Conservation (phyloP, 2,113 vertebrate genomes). For the Emydocephalus ijimae region DNA sequence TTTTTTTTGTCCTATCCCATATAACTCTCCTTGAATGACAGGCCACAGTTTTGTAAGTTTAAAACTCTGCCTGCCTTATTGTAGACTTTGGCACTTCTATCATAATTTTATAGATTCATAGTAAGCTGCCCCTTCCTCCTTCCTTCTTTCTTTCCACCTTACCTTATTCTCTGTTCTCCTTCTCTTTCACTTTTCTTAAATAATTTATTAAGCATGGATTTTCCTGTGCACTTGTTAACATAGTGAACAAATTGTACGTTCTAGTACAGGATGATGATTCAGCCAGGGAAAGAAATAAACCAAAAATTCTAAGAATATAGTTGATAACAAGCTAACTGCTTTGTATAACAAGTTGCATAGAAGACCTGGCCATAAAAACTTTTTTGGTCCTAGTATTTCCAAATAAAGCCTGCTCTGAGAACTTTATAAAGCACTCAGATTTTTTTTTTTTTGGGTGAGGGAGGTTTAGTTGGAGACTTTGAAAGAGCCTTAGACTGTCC, state of each 20-base stretch:
- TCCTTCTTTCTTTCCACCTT: neutral
- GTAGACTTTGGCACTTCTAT: neutral
- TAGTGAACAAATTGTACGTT: neutral
- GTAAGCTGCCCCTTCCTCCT: neutral
- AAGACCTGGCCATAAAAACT: neutral
- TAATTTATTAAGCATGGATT: neutral
- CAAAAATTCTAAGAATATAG: neutral
- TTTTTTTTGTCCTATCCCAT: neutral
- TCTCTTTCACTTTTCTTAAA: neutral
- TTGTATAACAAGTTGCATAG: neutral
- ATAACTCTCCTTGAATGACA: neutral
- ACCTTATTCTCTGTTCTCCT: neutral
- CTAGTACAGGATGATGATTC: neutral
- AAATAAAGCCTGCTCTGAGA: neutral
- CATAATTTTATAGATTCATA: neutral
- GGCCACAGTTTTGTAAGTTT: neutral
- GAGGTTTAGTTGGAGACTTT: neutral
- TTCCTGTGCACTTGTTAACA: neutral
- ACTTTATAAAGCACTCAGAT: neutral
- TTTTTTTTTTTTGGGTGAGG: neutral
- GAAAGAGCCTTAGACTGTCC: neutral
- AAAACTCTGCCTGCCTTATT: neutral
- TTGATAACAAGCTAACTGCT: neutral
- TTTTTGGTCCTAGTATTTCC: neutral
- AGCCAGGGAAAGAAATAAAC: neutral